These are phyloP conservation scores for Patiria miniata DNA, from an alignment of 35 echinoderm and acorn worm species.

Conservation along the genomic window DNA sequence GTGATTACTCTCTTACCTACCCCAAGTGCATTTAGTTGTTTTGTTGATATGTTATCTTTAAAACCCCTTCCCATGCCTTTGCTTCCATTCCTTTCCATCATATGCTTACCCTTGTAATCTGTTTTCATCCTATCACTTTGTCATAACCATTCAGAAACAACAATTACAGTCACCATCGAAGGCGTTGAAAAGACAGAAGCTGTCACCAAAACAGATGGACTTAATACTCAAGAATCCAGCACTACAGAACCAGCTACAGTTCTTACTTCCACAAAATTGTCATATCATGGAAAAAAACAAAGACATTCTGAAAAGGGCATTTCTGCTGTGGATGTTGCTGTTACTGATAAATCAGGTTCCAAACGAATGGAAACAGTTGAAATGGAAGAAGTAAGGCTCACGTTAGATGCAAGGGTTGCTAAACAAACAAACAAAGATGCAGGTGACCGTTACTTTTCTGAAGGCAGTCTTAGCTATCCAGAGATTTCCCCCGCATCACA, in stretches of 20 bases:
- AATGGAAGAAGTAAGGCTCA: slow-evolving; percentile 12
- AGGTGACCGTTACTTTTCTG: background rate
- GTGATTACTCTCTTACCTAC: too few species aligned
- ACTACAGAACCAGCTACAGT: background rate
- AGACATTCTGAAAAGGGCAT: background rate
- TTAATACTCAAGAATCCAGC: background rate
- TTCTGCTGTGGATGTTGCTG: background rate
- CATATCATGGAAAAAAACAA: too few species aligned
- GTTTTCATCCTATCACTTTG: background rate
- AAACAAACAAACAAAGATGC: slow-evolving; percentile 17
- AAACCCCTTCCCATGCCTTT: too few species aligned
- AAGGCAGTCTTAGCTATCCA: background rate
- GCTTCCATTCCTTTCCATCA: background rate
- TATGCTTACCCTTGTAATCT: background rate
- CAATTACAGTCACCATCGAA: slow-evolving; percentile 21
- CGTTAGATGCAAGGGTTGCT: background rate
- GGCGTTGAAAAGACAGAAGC: slow-evolving; percentile 2
- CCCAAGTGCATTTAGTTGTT: too few species aligned
- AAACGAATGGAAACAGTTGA: slow-evolving; percentile 18
- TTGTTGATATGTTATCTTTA: too few species aligned
- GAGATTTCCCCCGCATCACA: slow-evolving; percentile 10
- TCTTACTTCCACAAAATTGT: background rate
- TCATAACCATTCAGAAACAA: slow-evolving; percentile 8
- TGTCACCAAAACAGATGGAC: background rate
- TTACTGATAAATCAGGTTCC: slow-evolving; percentile 32